Base-by-base conservation (phyloP, 2,888 invertebrate species). In the Scaptomyza cyrtandrae region DNA sequence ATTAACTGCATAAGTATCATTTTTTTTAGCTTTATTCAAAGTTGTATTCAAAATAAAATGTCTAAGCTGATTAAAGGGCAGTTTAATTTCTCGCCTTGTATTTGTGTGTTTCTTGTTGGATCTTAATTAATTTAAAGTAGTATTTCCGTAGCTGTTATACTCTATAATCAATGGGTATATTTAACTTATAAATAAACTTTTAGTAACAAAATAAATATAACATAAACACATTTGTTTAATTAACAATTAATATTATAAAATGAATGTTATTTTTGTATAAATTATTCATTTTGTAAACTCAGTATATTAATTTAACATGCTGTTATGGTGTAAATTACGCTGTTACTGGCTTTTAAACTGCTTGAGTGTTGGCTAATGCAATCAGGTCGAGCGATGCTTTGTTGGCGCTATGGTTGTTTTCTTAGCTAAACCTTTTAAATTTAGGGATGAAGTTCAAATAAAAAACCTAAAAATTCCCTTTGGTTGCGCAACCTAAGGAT, bases 1-100 rank as follows among this genome's bases (percentile, higher is more conserved):
- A 83, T 74, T 65, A 55, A 54, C 41, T 54, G 55, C 66, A 35
- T 65, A 54, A 50, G 14, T 53, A 46, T 72, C 2, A 60, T 6
- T 33, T 69, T 60, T 73, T 66, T 54, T 79, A 86, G 74, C 63
- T 79, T 67, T 87, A 63, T 65, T 73, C 65, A 78, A 78, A 59
- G 48, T 69, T 70, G 54, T 85, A 82, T 69, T 65, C 3, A 73
- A 69, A 80, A 75, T 72, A 70, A 33, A 84, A 56, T 60, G 60
- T 70, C 53, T 78, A 69, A 45, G 59, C 52, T 85, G 59, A 57
- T 59, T 59, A 59, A 56, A 66, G 70, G 29, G 60, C 63, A 61
- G 27, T 59, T 45, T 14, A 56, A 41, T 44, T 44, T 49, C 45
- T 62, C 49, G 37, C 56, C 7, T 48, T n/a, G 24, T 44, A 10